Conservation (phyloP, 1,140 invertebrate species). For the Dendrolimus kikuchii region DNA sequence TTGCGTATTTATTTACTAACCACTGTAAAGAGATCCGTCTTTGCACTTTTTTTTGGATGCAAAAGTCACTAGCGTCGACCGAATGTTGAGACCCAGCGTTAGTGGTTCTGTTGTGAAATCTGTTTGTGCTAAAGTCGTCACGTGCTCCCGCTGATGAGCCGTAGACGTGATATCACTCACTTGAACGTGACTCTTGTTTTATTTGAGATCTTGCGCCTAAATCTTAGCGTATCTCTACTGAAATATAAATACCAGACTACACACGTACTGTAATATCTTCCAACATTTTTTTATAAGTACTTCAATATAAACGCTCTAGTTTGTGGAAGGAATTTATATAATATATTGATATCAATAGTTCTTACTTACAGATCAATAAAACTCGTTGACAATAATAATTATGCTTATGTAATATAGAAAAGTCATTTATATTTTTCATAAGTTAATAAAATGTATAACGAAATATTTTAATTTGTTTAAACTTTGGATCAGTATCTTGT, state of each 20-base stretch:
- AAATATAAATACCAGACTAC: slow-evolving; percentile 8
- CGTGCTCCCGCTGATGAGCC: slow-evolving; percentile 59
- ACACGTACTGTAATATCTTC: not conserved
- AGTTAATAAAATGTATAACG: too few relatives aligned
- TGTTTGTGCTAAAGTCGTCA: slow-evolving; percentile 65
- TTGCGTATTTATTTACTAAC: slow-evolving; percentile 63
- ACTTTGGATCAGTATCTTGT: too few relatives aligned
- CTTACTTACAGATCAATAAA: too few relatives aligned
- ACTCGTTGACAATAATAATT: too few relatives aligned
- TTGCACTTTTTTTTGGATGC: slow-evolving; percentile 1
- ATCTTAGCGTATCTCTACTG: slow-evolving; percentile 10
- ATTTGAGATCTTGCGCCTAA: slow-evolving; percentile 53
- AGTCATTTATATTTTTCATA: too few relatives aligned
- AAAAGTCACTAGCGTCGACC: not conserved
- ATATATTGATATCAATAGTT: too few relatives aligned
- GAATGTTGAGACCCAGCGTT: slow-evolving; percentile 20
- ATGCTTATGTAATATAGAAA: too few relatives aligned
- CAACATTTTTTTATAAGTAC: not conserved
- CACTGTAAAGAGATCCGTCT: slow-evolving; percentile 31
- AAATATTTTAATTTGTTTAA: too few relatives aligned
- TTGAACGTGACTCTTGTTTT: slow-evolving; percentile 57
- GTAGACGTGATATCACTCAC: slow-evolving; percentile 64
- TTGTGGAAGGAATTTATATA: too few relatives aligned
- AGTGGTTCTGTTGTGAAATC: slow-evolving; percentile 54
- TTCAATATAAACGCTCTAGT: not conserved